phyloP scores from a whole-genome alignment of 2,888 invertebrate genomes.

The Lasioglossum oenotherae region DNA sequence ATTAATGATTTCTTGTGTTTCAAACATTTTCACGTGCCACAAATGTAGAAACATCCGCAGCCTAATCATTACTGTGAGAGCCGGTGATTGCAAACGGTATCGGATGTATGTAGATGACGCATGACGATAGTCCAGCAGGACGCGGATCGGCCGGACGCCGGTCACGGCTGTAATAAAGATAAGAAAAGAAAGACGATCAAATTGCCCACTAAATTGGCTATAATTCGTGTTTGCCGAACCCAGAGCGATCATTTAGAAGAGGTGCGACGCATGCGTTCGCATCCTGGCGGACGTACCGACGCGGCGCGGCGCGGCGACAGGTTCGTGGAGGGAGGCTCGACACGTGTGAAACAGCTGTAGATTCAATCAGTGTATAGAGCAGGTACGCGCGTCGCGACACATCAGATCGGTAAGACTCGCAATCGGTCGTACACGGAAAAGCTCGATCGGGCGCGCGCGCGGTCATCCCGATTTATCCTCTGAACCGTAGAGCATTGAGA shows the following conservation, averaged over 20 bases:
- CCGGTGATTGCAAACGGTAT: background rate
- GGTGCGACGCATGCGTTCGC: conserved; percentile 63
- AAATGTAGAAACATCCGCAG: background rate
- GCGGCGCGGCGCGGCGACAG: background rate
- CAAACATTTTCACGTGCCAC: background rate
- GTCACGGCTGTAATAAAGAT: background rate
- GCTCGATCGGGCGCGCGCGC: background rate
- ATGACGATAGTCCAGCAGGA: conserved; percentile 6
- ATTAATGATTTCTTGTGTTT: background rate
- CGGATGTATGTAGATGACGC: background rate
- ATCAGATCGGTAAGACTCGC: conserved; percentile 23
- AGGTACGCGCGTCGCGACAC: conserved; percentile 40
- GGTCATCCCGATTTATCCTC: background rate
- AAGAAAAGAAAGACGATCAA: conserved; percentile 9
- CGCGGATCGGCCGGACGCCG: conserved; percentile 14
- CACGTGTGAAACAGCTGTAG: conserved; percentile 62
- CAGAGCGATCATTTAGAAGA: conserved; percentile 35
- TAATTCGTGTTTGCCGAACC: conserved; percentile 48
- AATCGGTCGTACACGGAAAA: background rate
- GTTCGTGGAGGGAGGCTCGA: conserved; percentile 43
- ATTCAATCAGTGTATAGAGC: conserved; percentile 55
- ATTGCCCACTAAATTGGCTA: conserved; percentile 49
- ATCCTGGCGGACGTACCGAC: conserved; percentile 41
- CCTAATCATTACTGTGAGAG: background rate
- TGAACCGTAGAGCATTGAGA: background rate